These are phyloP conservation scores for Sericinus montela DNA, from an alignment of 2,888 invertebrate genomes.

Conservation along the genomic window DNA sequence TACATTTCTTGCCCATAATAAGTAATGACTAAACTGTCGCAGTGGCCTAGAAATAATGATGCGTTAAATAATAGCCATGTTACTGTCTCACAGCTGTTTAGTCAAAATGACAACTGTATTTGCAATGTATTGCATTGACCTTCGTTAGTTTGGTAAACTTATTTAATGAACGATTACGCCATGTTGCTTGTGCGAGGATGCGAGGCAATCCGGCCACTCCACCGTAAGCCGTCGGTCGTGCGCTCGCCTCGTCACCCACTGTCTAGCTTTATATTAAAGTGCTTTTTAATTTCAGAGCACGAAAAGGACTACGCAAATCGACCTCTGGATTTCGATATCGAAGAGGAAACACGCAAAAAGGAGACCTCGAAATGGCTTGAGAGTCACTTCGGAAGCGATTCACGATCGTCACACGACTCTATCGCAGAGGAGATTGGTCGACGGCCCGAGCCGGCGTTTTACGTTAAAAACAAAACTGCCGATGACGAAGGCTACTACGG, in stretches of 20 bases:
- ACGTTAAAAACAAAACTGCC: constrained; percentile 83
- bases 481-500: constrained; percentile 72
- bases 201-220: constrained; percentile 47
- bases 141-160: constrained; percentile 72
- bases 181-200: constrained; percentile 50
- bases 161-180: constrained; percentile 72
- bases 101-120: constrained; percentile 60
- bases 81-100: constrained; percentile 51
- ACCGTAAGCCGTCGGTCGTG: constrained; percentile 45
- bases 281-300: constrained; percentile 78
- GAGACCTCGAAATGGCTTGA: constrained; percentile 96
- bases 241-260: constrained; percentile 49
- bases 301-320: constrained; percentile 89
- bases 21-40: constrained; percentile 38
- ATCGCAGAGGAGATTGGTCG: constrained; percentile 82
- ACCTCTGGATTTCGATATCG: constrained; percentile 91
- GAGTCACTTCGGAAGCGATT: constrained; percentile 93
- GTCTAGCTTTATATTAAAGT: constrained; percentile 29
- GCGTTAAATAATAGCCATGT: constrained; percentile 50
- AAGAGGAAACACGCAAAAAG: constrained; percentile 92
- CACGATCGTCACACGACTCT: constrained; percentile 86
- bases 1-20: constrained; percentile 26
- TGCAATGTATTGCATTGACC: constrained; percentile 63
- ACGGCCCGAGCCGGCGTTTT: constrained; percentile 83
- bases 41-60: constrained; percentile 65